Conservation (phyloP, 2,113 vertebrate genomes). For the Azemiops feae region DNA sequence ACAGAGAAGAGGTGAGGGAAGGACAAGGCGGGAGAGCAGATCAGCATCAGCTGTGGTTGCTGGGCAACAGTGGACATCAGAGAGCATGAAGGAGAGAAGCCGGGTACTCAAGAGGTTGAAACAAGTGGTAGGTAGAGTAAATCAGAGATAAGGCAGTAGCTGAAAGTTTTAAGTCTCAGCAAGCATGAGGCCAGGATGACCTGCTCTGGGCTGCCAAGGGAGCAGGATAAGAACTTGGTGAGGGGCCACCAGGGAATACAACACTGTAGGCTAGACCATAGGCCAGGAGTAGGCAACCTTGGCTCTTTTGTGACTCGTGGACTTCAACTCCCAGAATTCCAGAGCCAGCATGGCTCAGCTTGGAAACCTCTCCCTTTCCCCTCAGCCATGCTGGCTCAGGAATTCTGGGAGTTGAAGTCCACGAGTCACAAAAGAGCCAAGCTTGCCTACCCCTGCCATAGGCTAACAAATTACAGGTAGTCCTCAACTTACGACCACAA, state of each 20-base stretch:
- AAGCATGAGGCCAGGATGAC: not conserved
- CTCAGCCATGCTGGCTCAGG: no score
- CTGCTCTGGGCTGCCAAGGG: not conserved
- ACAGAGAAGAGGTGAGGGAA: not conserved
- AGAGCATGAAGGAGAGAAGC: not conserved
- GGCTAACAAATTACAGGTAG: no score
- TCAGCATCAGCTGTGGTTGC: not conserved
- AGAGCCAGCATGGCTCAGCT: no score
- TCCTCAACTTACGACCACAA: no score
- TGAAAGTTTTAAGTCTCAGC: not conserved
- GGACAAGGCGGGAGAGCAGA: not conserved
- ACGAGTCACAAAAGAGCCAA: no score
- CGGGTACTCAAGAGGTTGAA: not conserved
- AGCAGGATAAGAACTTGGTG: not conserved
- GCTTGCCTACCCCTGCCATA: no score
- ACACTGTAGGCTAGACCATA: not conserved
- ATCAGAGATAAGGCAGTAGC: not conserved
- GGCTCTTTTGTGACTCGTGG: no score
- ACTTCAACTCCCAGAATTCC: no score
- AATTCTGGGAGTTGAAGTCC: no score
- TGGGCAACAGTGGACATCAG: not conserved
- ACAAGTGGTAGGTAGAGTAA: not conserved
- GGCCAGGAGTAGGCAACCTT: not conserved
- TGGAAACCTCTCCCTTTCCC: no score
- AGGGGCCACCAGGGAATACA: not conserved